These are phyloP conservation scores for Caenorhabditis sulstoni DNA, from an alignment of 2,888 invertebrate genomes.

Conservation along the genomic window DNA sequence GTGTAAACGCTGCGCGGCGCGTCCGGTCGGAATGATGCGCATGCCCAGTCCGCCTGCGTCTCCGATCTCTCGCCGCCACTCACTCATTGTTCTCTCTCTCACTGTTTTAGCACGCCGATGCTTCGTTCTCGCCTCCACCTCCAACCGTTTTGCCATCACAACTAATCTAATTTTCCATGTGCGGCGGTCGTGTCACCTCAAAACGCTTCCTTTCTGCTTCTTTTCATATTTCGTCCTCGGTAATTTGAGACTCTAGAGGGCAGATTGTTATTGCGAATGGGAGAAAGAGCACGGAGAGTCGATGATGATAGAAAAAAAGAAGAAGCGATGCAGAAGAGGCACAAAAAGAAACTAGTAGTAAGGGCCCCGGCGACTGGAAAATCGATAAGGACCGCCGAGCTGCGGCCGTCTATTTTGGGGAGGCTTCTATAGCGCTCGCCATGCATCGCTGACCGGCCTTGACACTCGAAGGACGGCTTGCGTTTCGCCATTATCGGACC, in stretches of 20 bases:
- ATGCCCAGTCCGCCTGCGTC: conserved; percentile 29
- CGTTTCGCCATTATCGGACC: conserved; percentile 40
- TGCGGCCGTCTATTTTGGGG: conserved; percentile 19
- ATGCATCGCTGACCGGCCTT: conserved; percentile 50
- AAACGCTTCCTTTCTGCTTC: neutral
- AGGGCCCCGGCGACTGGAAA: conserved; percentile 11
- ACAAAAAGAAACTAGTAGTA: conserved; percentile 19
- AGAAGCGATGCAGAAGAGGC: neutral
- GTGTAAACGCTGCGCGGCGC: conserved; percentile 24
- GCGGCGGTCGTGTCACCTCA: neutral
- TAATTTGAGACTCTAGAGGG: neutral
- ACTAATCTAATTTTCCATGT: neutral
- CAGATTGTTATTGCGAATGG: neutral
- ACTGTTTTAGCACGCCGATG: conserved; percentile 31
- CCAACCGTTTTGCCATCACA: conserved; percentile 17
- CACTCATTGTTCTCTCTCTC: conserved; percentile 19
- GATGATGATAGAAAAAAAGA: conserved; percentile 13
- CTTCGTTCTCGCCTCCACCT: conserved; percentile 13
- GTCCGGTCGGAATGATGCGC: conserved; percentile 36
- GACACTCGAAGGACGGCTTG: conserved; percentile 31
- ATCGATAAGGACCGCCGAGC: conserved; percentile 22
- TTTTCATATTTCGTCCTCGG: conserved; percentile 1
- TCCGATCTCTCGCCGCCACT: conserved; percentile 13
- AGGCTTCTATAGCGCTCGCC: conserved; percentile 32
- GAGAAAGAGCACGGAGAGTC: neutral